Conservation (phyloP, 1,140 invertebrate genomes). For the Sarcophaga bullata region DNA sequence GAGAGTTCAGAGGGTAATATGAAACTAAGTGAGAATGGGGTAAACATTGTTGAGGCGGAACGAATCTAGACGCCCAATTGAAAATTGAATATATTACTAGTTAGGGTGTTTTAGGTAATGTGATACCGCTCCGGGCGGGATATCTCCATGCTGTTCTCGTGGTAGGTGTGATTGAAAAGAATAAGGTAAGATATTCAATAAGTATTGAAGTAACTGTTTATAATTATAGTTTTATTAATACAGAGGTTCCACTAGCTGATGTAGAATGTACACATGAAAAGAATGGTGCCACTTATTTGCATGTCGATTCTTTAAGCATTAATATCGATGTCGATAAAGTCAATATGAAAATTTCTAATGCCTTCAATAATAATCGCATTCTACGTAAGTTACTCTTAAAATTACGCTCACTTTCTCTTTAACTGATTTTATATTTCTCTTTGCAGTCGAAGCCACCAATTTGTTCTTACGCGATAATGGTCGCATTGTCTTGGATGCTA, state of each 20-base stretch:
- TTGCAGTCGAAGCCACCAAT: constrained; percentile 78
- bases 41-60: constrained; percentile 74
- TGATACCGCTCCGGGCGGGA: constrained; percentile 77
- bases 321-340: constrained; percentile 74
- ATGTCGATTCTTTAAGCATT: constrained; percentile 73
- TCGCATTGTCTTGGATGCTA: constrained; percentile 74
- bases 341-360: constrained; percentile 75
- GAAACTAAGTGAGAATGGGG: constrained; percentile 69
- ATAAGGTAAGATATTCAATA: background rate
- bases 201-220: constrained; percentile 12
- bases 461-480: constrained; percentile 77
- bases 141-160: constrained; percentile 75
- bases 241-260: constrained; percentile 72
- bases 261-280: constrained; percentile 68
- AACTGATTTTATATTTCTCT: constrained; percentile 41
- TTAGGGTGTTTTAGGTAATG: constrained; percentile 76
- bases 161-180: constrained; percentile 58
- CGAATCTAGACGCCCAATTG: constrained; percentile 76
- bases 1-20: too few species aligned
- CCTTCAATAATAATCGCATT: constrained; percentile 77
- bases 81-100: constrained; percentile 75
- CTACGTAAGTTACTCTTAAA: constrained; percentile 69
- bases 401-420: constrained; percentile 2
- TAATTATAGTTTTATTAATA: constrained; percentile 44
- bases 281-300: constrained; percentile 69